Conservation (phyloP, 2,113 vertebrate species). For the Channa maculata region DNA sequence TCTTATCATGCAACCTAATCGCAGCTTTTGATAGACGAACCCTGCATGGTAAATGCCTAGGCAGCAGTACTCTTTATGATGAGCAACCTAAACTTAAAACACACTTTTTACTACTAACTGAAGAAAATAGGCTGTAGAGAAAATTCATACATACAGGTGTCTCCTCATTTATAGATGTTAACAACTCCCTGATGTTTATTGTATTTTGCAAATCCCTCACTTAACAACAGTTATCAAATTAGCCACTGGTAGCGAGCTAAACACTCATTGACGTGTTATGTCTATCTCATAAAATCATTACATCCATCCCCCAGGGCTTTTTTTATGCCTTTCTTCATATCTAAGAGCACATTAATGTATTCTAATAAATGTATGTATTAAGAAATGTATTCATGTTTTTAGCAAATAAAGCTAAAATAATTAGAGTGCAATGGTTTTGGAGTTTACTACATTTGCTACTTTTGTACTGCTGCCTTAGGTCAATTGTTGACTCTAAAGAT, state of each 20-base stretch:
- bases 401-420: too few relatives aligned
- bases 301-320: background rate
- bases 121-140: background rate
- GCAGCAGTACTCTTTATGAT: too few relatives aligned
- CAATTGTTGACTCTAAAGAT: too few relatives aligned
- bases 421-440: too few relatives aligned
- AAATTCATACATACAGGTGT: background rate
- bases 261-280: conserved; percentile 21
- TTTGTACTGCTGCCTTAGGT: too few relatives aligned
- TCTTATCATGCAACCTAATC: conserved; percentile 5
- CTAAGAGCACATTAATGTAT: background rate
- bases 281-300: background rate
- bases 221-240: conserved; percentile 13
- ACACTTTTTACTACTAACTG: background rate
- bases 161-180: background rate
- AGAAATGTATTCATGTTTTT: too few relatives aligned
- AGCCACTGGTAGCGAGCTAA: conserved; percentile 5
- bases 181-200: background rate
- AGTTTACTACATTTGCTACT: too few relatives aligned
- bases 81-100: too few relatives aligned
- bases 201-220: conserved; percentile 2
- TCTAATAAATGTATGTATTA: background rate
- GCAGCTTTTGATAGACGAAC: background rate
- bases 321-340: background rate
- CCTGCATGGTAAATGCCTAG: background rate